Percentiles rank a stretch among this genome's conserved stretches.
phyloP scores from a whole-genome alignment of 2,888 invertebrate genomes.

The Alloplasta piceator region DNA sequence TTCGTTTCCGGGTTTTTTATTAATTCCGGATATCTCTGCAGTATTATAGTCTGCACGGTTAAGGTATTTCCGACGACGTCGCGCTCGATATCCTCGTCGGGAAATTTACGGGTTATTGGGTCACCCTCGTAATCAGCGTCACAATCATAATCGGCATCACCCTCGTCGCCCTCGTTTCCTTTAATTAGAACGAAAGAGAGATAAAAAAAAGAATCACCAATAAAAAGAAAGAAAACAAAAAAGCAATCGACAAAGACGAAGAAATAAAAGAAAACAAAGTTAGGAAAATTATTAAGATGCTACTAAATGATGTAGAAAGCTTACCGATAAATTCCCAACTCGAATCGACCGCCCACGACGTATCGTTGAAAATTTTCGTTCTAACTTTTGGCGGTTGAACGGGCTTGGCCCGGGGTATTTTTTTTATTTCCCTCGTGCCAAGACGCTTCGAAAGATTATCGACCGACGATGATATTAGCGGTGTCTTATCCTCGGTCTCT shows the following conservation, averaged over 20 bases:
- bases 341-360: slow-evolving; percentile 93
- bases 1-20: slow-evolving; percentile 85
- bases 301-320: slow-evolving; percentile 62
- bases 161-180: slow-evolving; percentile 76
- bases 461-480: slow-evolving; percentile 87
- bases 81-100: slow-evolving; percentile 80
- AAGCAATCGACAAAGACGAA: not conserved
- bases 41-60: slow-evolving; percentile 91
- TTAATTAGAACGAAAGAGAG: not conserved
- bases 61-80: slow-evolving; percentile 86
- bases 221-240: not conserved
- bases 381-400: slow-evolving; percentile 89
- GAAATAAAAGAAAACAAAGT: not conserved
- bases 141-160: slow-evolving; percentile 85
- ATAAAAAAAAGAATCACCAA: not conserved
- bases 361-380: slow-evolving; percentile 82
- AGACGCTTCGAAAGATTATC: slow-evolving; percentile 86
- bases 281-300: not conserved
- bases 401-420: slow-evolving; percentile 87
- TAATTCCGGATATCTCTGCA: slow-evolving; percentile 90
- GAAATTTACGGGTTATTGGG: slow-evolving; percentile 82
- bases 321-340: slow-evolving; percentile 95
- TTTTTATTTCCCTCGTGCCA: slow-evolving; percentile 81
- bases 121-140: slow-evolving; percentile 84
- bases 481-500: slow-evolving; percentile 80